Base-by-base conservation (phyloP, 2,888 invertebrate species). In the Zygaena filipendulae region DNA sequence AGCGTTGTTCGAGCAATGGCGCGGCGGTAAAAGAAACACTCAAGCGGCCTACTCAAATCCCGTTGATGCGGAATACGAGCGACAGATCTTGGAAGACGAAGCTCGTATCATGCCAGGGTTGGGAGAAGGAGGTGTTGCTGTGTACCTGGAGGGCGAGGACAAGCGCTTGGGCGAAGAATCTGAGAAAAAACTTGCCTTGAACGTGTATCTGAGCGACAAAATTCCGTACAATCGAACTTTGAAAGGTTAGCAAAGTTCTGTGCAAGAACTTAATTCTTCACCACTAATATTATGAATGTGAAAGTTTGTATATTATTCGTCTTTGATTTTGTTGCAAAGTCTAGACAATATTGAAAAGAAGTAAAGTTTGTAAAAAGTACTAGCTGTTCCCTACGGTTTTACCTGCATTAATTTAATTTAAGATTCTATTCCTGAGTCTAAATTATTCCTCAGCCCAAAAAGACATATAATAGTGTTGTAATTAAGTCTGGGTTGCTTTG, bases 131-230 rank as follows among this genome's bases (percentile, higher is more conserved):
- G 94, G 79, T 0, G 81, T 79, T 8, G 83, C 89, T 0, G 90
- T 88, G 0, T 71, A 74, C 40, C 72, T 94, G 7, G 68, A 77
- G 7, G 88, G 87, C 1, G 72, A 81, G 13, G 91, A 91, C 26
- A 85, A 86, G 48, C 62, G 67, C 21, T 64, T 42, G 53, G 90
- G 88, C 2, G 89, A 92, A 34, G 82, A 84, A 41, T 82, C 90
- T 0, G 85, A 92, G 58, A 87, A 90, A 48, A 88, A 87, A 53
- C 88, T 92, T 42, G 95, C 95, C 2, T 85, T 97, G 40, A 97
- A 97, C 59, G 87, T 92, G 33, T 84, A 93, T 43, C 81, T 95
- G 4, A 95, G 95, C 58, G 92, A 96, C 57, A 87, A 90, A 55
- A 88, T 97, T 52, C 86, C 94, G 1, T 86, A 94, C 48, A 91